These are phyloP conservation scores for Caenorhabditis parvicauda DNA, from an alignment of 2,888 invertebrate genomes.

Conservation along the genomic window DNA sequence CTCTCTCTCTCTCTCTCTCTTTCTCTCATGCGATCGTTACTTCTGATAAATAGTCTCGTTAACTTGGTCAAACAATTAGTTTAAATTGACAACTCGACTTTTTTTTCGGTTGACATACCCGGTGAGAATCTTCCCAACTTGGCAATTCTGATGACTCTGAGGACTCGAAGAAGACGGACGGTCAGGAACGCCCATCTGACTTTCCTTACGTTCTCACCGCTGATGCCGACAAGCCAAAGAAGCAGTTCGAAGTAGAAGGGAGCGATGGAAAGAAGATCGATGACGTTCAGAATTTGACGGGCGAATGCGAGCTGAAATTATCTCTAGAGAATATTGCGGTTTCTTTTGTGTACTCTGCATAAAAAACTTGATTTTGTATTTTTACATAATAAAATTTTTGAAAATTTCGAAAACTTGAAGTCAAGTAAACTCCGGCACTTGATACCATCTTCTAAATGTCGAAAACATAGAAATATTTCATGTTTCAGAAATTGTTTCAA, in stretches of 20 bases:
- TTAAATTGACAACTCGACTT: not conserved
- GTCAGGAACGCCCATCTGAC: slow-evolving; percentile 62
- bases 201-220: slow-evolving; percentile 60
- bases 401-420: no score
- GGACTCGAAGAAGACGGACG: slow-evolving; percentile 57
- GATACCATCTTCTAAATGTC: no score
- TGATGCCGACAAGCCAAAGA: slow-evolving; percentile 55
- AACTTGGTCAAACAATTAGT: no score
- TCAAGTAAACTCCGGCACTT: no score
- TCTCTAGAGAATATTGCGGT: not conserved
- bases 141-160: slow-evolving; percentile 60
- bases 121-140: slow-evolving; percentile 60
- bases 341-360: no score
- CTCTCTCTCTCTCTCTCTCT: no score
- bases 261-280: slow-evolving; percentile 55
- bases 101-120: slow-evolving; percentile 23
- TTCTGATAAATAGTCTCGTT: no score
- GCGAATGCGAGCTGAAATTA: slow-evolving; percentile 46
- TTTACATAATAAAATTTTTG: no score
- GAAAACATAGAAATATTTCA: no score
- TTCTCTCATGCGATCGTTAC: no score
- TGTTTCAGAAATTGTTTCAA: no score
- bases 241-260: slow-evolving; percentile 60
- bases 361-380: no score
- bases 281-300: slow-evolving; percentile 59